phyloP scores from a whole-genome alignment of 2,797 vertebrate genomes.

The Siniperca obscura region DNA sequence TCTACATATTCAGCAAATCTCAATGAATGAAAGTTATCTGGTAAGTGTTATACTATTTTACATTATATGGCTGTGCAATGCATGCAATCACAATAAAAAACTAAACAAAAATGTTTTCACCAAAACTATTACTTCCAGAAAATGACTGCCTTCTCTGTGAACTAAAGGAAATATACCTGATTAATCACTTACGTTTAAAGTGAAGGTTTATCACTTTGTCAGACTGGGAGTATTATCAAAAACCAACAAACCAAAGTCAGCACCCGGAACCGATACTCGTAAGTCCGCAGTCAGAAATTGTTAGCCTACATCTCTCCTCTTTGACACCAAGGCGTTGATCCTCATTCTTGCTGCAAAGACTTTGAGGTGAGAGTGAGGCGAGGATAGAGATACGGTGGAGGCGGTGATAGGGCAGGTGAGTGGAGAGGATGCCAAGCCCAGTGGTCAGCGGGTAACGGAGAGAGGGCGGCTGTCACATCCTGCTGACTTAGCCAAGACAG shows the following conservation, averaged over 20 bases:
- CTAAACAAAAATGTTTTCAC: neutral
- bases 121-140: neutral
- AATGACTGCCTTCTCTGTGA: slow-evolving; percentile 13
- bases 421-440: slow-evolving; percentile 76
- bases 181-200: slow-evolving; percentile 87
- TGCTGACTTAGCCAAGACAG: slow-evolving; percentile 79
- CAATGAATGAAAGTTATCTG: slow-evolving; percentile 20
- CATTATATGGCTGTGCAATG: neutral
- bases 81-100: slow-evolving; percentile 20
- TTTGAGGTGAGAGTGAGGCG: slow-evolving; percentile 72
- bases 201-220: slow-evolving; percentile 87
- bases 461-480: slow-evolving; percentile 82
- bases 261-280: slow-evolving; percentile 88
- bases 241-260: slow-evolving; percentile 87
- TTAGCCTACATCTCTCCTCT: slow-evolving; percentile 66
- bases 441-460: slow-evolving; percentile 79
- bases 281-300: slow-evolving; percentile 84
- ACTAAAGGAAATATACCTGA: slow-evolving; percentile 43
- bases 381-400: slow-evolving; percentile 70
- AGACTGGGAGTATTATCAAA: slow-evolving; percentile 57
- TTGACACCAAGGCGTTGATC: slow-evolving; percentile 87
- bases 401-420: slow-evolving; percentile 78
- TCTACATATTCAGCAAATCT: slow-evolving; percentile 26
- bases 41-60: neutral
- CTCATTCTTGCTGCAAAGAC: slow-evolving; percentile 86